These are phyloP conservation scores for Chrysogorgia sp. DNA, from an alignment of 92 coral and sea anemone species.

Conservation along the genomic window DNA sequence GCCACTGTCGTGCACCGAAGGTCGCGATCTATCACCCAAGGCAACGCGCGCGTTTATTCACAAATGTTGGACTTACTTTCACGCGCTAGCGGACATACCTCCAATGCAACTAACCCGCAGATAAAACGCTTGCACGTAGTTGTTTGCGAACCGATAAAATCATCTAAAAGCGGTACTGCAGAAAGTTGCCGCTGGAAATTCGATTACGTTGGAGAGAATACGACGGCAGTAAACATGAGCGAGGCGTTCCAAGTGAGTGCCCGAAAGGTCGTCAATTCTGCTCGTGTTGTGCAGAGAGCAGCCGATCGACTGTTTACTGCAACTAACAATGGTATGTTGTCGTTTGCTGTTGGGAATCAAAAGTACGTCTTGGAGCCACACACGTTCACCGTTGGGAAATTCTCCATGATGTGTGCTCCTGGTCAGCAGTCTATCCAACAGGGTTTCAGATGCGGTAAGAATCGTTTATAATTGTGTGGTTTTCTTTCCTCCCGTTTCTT, in stretches of 20 bases:
- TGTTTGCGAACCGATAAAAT: not conserved
- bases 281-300: constrained; percentile 41
- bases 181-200: constrained; percentile 52
- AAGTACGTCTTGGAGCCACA: constrained; percentile 30
- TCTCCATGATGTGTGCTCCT: constrained; percentile 52
- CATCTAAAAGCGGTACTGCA: constrained; percentile 8
- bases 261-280: constrained; percentile 58
- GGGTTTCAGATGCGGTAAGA: constrained; percentile 75
- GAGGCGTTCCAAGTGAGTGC: constrained; percentile 54
- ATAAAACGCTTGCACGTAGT: not conserved
- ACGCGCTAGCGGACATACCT: not conserved
- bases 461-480: too few relatives aligned
- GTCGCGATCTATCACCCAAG: not conserved
- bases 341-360: constrained; percentile 3
- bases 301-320: constrained; percentile 43
- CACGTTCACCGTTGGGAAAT: constrained; percentile 47
- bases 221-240: constrained; percentile 51
- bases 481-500: too few relatives aligned
- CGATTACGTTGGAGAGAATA: constrained; percentile 53
- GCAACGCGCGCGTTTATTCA: not conserved
- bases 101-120: not conserved
- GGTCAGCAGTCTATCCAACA: constrained; percentile 47
- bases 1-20: not conserved
- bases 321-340: constrained; percentile 31
- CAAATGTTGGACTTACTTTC: not conserved